Conservation (phyloP, 2,113 vertebrate species). For the Protobothrops mucrosquamatus region DNA sequence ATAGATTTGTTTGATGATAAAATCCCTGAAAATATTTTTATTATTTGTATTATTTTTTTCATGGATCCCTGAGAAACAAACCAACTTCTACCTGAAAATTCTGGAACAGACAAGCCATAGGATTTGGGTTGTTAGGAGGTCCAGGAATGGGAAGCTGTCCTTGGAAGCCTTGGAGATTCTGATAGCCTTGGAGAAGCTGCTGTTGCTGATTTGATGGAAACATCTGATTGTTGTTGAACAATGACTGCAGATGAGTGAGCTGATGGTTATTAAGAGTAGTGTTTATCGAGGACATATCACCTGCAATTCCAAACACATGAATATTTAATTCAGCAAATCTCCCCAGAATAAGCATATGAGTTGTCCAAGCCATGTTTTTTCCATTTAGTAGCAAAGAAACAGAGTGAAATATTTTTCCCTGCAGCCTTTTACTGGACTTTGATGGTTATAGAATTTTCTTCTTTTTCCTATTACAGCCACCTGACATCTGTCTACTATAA, state of each 20-base stretch:
- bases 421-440: neutral
- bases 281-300: conserved; percentile 84
- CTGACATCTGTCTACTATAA: neutral
- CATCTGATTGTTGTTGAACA: conserved; percentile 81
- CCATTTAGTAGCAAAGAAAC: neutral
- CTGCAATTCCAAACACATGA: conserved; percentile 74
- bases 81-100: conserved; percentile 87
- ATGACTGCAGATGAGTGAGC: conserved; percentile 80
- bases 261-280: conserved; percentile 83
- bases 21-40: neutral
- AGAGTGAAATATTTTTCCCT: conserved; percentile 14
- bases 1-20: neutral
- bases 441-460: neutral
- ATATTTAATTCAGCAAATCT: conserved; percentile 42
- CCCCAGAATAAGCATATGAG: conserved; percentile 1
- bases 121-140: conserved; percentile 76
- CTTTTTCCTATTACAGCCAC: neutral
- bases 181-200: conserved; percentile 81
- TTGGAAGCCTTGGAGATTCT: conserved; percentile 83
- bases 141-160: conserved; percentile 80
- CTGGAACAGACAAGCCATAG: conserved; percentile 93
- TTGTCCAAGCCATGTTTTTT: neutral
- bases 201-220: conserved; percentile 84
- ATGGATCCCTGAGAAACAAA: neutral
- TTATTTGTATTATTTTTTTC: neutral